Evolutionary conservation across 2,797 vertebrate genomes (phyloP).

Genomic region (Poeciliopsis gracilis): DNA sequence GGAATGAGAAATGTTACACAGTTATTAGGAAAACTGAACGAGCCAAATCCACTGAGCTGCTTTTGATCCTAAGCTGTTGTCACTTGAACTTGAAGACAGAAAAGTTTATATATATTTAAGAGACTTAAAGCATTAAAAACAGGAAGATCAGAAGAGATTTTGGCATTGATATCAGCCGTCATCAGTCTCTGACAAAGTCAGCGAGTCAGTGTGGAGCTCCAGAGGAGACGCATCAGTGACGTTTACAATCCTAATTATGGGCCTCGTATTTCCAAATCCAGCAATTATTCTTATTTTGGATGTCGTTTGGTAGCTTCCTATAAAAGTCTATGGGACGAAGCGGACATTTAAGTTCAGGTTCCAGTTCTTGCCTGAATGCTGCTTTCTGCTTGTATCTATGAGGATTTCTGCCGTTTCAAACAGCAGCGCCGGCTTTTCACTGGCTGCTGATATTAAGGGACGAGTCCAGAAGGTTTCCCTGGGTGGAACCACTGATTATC

Average conservation of each 20-base stretch:
- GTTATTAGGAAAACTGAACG: slow-evolving; percentile 14
- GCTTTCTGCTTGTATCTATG: background rate
- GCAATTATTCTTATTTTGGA: background rate
- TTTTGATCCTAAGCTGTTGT: background rate
- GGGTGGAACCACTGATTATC: background rate
- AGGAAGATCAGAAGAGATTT: background rate
- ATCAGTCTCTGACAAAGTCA: background rate
- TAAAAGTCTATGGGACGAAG: background rate
- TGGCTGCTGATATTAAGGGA: background rate
- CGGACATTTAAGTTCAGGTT: background rate
- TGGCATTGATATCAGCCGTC: background rate
- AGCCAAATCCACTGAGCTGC: slow-evolving; percentile 1
- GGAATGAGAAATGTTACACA: slow-evolving; percentile 8
- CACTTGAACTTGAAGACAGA: slow-evolving; percentile 1
- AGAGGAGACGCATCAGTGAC: background rate
- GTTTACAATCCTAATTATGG: background rate
- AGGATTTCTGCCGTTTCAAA: background rate
- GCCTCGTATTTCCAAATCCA: background rate
- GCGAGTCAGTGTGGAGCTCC: background rate
- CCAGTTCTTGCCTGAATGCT: background rate
- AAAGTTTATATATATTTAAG: background rate
- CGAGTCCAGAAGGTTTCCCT: background rate
- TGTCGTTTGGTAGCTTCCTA: background rate
- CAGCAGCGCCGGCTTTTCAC: background rate
- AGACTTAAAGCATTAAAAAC: background rate